phyloP scores from a whole-genome alignment of 2,888 invertebrate genomes.

The Yponomeuta plumbellus region DNA sequence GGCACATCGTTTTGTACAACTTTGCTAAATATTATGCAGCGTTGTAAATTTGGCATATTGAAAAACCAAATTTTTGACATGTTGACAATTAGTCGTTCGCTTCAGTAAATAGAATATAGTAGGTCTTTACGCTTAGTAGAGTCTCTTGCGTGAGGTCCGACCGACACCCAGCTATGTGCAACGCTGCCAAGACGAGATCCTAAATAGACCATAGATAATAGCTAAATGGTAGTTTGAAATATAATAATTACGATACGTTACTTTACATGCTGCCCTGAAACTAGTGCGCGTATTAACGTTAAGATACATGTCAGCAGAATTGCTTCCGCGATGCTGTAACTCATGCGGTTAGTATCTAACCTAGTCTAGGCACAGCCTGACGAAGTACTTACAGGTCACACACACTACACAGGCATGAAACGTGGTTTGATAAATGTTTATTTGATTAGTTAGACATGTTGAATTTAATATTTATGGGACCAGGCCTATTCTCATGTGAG shows the following conservation, averaged over 20 bases:
- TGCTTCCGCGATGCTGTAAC: conserved; percentile 18
- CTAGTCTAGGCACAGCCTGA: conserved; percentile 1
- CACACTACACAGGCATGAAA: too few relatives aligned
- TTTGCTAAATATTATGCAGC: too few relatives aligned
- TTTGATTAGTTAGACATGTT: background rate
- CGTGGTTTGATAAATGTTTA: background rate
- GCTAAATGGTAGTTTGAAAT: background rate
- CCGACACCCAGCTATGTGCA: background rate
- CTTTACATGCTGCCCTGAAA: conserved; percentile 8
- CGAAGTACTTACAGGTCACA: background rate
- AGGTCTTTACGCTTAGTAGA: too few relatives aligned
- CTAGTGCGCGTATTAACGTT: conserved; percentile 12
- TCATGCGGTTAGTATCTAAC: conserved; percentile 5
- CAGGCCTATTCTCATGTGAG: background rate
- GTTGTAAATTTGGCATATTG: too few relatives aligned
- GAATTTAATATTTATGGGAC: background rate
- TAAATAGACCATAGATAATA: conserved; percentile 2
- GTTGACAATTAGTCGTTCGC: too few relatives aligned
- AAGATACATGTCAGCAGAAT: conserved; percentile 8
- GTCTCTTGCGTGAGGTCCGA: background rate
- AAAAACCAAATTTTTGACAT: too few relatives aligned
- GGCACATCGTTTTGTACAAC: too few relatives aligned
- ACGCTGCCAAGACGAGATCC: conserved; percentile 1
- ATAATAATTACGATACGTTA: conserved; percentile 12
- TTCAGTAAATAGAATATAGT: too few relatives aligned